A percentile compares a stretch with the other conserved stretches of the same genome.
Evolutionary conservation across 2,797 vertebrate genomes (phyloP).

Genomic region (Urosaurus nigricauda): DNA sequence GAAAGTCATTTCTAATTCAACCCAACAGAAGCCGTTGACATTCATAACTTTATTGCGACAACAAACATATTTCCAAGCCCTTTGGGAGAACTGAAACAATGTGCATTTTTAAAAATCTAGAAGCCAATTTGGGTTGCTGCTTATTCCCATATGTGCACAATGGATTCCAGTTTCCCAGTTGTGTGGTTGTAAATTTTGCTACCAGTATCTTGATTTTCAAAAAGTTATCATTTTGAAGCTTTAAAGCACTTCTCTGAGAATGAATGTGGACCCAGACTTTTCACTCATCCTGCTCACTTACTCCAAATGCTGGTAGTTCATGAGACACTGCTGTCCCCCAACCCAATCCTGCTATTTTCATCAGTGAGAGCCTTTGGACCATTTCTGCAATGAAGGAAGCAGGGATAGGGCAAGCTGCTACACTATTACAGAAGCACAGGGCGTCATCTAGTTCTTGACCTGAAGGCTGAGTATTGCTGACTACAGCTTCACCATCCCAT

Average conservation of each 20-base stretch:
- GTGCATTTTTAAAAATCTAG: not conserved
- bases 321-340: no score
- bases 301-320: not conserved
- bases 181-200: not conserved
- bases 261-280: slow-evolving; percentile 42
- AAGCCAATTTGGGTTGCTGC: not conserved
- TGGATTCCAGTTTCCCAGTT: not conserved
- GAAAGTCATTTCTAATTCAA: not conserved
- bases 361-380: no score
- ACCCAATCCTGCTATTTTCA: not conserved
- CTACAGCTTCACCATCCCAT: no score
- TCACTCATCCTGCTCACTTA: not conserved
- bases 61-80: not conserved
- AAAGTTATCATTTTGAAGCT: slow-evolving; percentile 12
- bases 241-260: slow-evolving; percentile 30
- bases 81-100: not conserved
- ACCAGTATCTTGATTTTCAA: not conserved
- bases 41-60: not conserved
- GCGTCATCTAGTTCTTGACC: not conserved
- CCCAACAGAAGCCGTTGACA: not conserved
- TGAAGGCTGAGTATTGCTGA: not conserved
- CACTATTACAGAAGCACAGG: not conserved
- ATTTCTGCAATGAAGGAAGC: not conserved
- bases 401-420: not conserved
- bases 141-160: not conserved